These are phyloP conservation scores for Rana temporaria DNA, from an alignment of 2,113 vertebrate genomes.

Conservation along the genomic window DNA sequence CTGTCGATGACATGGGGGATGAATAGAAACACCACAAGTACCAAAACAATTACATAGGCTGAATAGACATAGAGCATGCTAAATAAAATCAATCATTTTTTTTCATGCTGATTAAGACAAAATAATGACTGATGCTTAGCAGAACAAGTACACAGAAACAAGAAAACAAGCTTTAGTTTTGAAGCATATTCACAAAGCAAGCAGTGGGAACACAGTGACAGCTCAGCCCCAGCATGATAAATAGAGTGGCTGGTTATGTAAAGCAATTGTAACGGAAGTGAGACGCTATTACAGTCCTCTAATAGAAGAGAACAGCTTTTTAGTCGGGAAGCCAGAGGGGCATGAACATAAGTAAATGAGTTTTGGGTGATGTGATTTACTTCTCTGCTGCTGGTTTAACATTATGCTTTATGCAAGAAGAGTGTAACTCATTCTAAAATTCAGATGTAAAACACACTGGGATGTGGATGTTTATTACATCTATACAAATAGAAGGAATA, in stretches of 20 bases:
- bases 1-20: background rate
- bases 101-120: conserved; percentile 16
- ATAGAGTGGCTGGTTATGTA: conserved; percentile 17
- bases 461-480: no score
- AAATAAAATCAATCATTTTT: background rate
- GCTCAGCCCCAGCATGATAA: background rate
- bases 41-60: background rate
- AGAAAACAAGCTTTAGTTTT: background rate
- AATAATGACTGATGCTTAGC: conserved; percentile 12
- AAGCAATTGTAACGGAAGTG: conserved; percentile 9
- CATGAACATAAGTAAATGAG: background rate
- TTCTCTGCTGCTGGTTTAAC: background rate
- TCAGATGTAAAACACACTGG: background rate
- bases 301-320: background rate
- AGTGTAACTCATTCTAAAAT: background rate
- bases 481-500: no score
- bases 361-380: background rate
- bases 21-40: background rate
- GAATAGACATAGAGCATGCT: background rate
- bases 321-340: background rate
- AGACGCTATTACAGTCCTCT: background rate
- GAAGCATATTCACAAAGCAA: conserved; percentile 1
- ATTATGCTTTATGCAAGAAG: background rate
- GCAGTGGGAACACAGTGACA: background rate
- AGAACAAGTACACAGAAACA: background rate